Evolutionary conservation across 1,140 invertebrate genomes (phyloP).

Genomic region (Trichomalopsis sarcophagae): DNA sequence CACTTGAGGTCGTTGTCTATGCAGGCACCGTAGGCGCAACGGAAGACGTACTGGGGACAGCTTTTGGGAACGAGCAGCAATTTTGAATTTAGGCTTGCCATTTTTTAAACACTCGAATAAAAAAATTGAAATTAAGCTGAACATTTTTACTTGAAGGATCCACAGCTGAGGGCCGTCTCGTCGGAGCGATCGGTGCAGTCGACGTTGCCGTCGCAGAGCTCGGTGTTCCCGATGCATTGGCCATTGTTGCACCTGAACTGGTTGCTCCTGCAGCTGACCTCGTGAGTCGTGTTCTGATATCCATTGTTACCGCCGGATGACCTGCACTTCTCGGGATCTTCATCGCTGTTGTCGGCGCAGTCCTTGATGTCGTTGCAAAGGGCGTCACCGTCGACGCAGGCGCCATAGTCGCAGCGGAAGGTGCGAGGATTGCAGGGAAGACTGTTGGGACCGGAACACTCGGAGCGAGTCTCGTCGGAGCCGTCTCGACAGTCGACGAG

Average conservation of each 20-base stretch:
- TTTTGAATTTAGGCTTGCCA: too few relatives aligned
- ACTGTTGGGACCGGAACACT: constrained; percentile 69
- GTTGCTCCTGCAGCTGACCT: constrained; percentile 43
- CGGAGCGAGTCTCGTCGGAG: constrained; percentile 77
- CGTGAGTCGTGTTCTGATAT: background rate
- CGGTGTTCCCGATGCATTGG: constrained; percentile 62
- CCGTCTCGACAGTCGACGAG: constrained; percentile 74
- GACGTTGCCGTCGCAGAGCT: constrained; percentile 74
- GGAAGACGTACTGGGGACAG: constrained; percentile 73
- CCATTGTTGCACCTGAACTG: constrained; percentile 67
- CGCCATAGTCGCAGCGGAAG: constrained; percentile 79
- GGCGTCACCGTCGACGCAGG: constrained; percentile 75
- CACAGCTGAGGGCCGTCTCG: constrained; percentile 75
- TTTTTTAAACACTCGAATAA: too few relatives aligned
- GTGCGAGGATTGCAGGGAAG: constrained; percentile 70
- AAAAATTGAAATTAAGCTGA: background rate
- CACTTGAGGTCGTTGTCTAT: constrained; percentile 76
- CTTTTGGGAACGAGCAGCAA: constrained; percentile 49
- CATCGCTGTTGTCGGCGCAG: constrained; percentile 84
- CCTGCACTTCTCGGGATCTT: constrained; percentile 58
- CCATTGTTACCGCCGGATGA: constrained; percentile 29
- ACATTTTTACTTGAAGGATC: constrained; percentile 60
- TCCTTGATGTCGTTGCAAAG: constrained; percentile 78
- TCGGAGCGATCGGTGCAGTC: constrained; percentile 78
- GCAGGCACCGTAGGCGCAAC: constrained; percentile 79